These are phyloP conservation scores for Tachina lurida DNA, from an alignment of 2,888 invertebrate genomes.

Conservation along the genomic window DNA sequence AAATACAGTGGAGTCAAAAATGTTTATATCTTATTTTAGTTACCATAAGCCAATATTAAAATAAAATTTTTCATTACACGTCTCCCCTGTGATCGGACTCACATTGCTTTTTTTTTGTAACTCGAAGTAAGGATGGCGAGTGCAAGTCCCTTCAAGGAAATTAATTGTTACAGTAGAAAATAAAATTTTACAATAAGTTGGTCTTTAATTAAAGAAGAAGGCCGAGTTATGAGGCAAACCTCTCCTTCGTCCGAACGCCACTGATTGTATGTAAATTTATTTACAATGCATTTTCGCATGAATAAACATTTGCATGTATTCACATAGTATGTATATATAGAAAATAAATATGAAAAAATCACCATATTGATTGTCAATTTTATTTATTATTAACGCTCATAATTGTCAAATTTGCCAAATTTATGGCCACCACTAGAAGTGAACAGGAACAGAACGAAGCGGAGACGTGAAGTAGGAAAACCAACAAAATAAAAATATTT, in stretches of 20 bases:
- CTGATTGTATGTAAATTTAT: slow-evolving; percentile 9
- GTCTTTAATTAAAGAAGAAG: no score
- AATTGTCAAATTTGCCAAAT: slow-evolving; percentile 83
- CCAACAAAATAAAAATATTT: slow-evolving; percentile 53
- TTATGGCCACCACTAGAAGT: slow-evolving; percentile 73
- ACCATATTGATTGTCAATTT: slow-evolving; percentile 81
- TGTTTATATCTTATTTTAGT: no score
- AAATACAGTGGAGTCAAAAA: no score
- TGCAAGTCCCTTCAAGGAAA: no score
- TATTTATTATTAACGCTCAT: slow-evolving; percentile 82
- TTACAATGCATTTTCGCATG: slow-evolving; percentile 19
- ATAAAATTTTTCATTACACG: no score
- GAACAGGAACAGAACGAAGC: background rate
- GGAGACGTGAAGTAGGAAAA: background rate
- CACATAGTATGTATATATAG: background rate
- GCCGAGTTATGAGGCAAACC: no score
- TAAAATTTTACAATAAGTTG: no score
- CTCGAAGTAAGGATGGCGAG: no score
- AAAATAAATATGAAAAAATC: slow-evolving; percentile 55
- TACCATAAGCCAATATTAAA: no score
- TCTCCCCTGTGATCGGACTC: no score
- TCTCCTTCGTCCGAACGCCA: background rate
- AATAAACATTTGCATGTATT: background rate
- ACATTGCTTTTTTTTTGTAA: no score
- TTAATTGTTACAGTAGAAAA: no score